Evolutionary conservation across 2,888 invertebrate species (phyloP).

Genomic region (Vandiemenella viatica): DNA sequence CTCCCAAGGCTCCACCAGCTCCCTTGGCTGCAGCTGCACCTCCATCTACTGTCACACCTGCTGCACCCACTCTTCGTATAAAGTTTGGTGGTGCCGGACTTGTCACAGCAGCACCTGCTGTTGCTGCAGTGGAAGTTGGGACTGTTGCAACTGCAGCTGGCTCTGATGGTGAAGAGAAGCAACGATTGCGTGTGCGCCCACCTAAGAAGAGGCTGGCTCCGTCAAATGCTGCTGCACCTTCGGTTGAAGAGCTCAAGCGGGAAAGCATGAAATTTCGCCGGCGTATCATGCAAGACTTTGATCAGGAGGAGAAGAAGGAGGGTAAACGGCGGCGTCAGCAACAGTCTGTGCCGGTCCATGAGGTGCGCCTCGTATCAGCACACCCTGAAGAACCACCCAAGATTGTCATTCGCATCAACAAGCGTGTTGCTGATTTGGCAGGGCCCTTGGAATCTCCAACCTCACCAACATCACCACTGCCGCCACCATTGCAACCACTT

Average conservation of each 20-base stretch:
- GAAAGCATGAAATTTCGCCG: conserved; percentile 79
- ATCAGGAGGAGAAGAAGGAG: conserved; percentile 46
- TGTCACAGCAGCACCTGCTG: no score
- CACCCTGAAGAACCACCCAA: conserved; percentile 36
- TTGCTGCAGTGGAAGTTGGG: conserved; percentile 1
- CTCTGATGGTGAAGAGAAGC: conserved; percentile 26
- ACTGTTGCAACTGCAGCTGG: no score
- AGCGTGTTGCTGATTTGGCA: conserved; percentile 31
- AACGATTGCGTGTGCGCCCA: conserved; percentile 38
- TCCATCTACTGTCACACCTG: conserved; percentile 21
- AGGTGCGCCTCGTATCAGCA: conserved; percentile 11
- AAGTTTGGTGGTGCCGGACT: conserved; percentile 45
- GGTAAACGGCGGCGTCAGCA: conserved; percentile 34
- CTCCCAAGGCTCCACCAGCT: conserved; percentile 18
- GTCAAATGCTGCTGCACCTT: conserved; percentile 41
- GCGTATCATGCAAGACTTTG: conserved; percentile 71
- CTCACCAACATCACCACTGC: conserved; percentile 2
- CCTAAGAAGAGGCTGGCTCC: conserved; percentile 67
- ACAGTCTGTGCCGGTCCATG: conserved; percentile 20
- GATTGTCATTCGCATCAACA: conserved; percentile 58
- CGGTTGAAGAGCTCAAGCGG: conserved; percentile 63
- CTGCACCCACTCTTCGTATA: conserved; percentile 48
- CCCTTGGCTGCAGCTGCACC: conserved; percentile 31
- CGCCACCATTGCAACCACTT: no score
- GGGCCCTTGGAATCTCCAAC: conserved; percentile 10